A percentile compares a stretch with the other conserved stretches of the same genome.
These are phyloP conservation scores for Dromas ardeola DNA, from an alignment of 2,113 vertebrate genomes.

Conservation along the genomic window DNA sequence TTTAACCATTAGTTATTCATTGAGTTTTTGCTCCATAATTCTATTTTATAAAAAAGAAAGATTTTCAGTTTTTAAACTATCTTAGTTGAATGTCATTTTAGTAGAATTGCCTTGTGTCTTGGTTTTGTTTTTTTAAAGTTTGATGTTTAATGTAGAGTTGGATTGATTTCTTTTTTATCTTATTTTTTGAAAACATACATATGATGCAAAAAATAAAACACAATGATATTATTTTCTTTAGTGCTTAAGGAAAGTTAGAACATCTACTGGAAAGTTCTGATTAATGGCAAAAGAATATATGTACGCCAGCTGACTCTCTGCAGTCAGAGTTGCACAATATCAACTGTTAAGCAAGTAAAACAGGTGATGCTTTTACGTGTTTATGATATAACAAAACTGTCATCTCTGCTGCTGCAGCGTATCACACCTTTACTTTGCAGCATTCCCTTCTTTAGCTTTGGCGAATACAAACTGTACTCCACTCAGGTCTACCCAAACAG, in stretches of 20 bases:
- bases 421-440: not conserved
- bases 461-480: not conserved
- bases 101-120: not conserved
- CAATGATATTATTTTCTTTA: not conserved
- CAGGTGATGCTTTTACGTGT: not conserved
- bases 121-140: not conserved
- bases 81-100: not conserved
- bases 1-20: not conserved
- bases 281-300: not conserved
- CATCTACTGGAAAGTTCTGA: not conserved
- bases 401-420: not conserved
- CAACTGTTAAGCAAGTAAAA: not conserved
- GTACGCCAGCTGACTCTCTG: not conserved
- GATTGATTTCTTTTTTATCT: not conserved
- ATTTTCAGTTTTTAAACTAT: not conserved
- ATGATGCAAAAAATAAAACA: not conserved
- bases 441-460: not conserved
- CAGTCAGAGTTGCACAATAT: not conserved
- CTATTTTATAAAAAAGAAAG: not conserved
- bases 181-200: not conserved
- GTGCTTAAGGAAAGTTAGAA: not conserved
- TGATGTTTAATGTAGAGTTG: not conserved
- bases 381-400: not conserved
- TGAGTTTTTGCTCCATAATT: not conserved
- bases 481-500: not conserved